These are phyloP conservation scores for Drosophila athabasca DNA, from an alignment of 1,140 invertebrate genomes.

Conservation along the genomic window DNA sequence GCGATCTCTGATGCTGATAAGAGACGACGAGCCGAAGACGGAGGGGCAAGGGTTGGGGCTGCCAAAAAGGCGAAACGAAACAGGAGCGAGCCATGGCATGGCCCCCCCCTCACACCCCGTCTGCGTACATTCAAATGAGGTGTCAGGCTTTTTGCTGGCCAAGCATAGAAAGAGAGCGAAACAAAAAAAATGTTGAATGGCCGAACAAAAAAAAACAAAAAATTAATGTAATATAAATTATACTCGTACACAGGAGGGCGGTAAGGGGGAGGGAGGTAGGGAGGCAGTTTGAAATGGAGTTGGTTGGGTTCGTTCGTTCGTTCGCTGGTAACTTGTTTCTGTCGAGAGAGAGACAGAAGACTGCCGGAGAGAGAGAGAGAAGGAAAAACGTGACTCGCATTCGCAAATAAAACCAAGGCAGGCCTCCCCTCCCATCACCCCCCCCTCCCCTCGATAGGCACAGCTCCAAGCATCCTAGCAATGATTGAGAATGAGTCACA, in stretches of 20 bases:
- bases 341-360: conserved; percentile 4
- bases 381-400: conserved; percentile 77
- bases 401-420: conserved; percentile 76
- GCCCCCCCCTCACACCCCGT: not conserved
- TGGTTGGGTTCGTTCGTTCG: conserved; percentile 4
- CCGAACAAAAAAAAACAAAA: conserved; percentile 12
- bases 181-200: not conserved
- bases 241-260: conserved; percentile 33
- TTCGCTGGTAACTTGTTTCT: conserved; percentile 61
- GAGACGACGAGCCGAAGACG: no score
- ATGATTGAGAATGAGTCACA: no score
- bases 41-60: not conserved
- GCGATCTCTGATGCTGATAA: conserved; percentile 35
- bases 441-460: not conserved
- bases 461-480: not conserved
- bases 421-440: conserved; percentile 15
- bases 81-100: not conserved
- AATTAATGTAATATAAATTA: conserved; percentile 79
- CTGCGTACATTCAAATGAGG: conserved; percentile 64
- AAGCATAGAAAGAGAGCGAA: not conserved
- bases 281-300: conserved; percentile 8
- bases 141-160: conserved; percentile 41
- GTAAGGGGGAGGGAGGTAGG: not conserved
- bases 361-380: conserved; percentile 14
- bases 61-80: conserved; percentile 1